Conservation (phyloP, 1,140 invertebrate genomes). For the Ladona fulva region DNA sequence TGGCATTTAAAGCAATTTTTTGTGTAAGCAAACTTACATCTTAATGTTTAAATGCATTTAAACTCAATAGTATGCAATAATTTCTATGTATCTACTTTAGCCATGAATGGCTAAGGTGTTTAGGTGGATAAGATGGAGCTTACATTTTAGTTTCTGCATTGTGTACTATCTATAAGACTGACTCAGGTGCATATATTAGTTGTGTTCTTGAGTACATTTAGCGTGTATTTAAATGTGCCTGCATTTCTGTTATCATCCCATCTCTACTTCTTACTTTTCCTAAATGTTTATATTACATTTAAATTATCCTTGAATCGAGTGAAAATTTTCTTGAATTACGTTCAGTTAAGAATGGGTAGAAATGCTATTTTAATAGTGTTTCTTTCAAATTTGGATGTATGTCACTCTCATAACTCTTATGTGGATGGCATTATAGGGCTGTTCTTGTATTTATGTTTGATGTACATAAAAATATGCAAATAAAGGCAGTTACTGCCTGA, state of each 20-base stretch:
- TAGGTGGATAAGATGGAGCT: not conserved
- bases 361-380: no score
- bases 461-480: not conserved
- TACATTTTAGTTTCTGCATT: not conserved
- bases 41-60: no score
- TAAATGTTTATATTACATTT: not conserved
- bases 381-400: no score
- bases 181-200: not conserved
- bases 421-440: not conserved
- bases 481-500: not conserved
- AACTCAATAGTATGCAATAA: no score
- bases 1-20: no score
- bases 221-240: not conserved
- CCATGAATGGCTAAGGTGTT: not conserved
- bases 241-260: not conserved
- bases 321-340: not conserved
- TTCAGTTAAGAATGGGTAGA: no score
- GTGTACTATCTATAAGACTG: conserved; percentile 9
- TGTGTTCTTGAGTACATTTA: not conserved
- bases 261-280: not conserved
- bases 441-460: not conserved
- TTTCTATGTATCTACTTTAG: not conserved
- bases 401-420: no score
- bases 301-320: not conserved
- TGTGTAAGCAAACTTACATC: no score